phyloP scores from a whole-genome alignment of 2,888 invertebrate species.

The Xiphydria camelus region DNA sequence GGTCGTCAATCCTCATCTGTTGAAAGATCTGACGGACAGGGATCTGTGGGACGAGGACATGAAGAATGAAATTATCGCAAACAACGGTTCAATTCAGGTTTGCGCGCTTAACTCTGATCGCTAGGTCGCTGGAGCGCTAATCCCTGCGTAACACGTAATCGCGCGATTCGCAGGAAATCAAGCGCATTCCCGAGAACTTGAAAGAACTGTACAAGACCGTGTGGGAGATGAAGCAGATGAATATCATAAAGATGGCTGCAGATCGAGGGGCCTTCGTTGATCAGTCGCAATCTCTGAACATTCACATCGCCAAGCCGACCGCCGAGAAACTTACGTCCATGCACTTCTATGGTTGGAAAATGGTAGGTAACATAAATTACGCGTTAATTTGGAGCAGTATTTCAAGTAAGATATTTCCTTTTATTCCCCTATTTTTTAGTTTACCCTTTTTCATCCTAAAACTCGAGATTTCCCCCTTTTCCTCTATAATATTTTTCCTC shows the following conservation, averaged over 20 bases:
- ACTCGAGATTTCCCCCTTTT: too few species aligned
- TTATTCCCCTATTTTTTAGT: too few species aligned
- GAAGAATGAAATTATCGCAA: conserved; percentile 91
- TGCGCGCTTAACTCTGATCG: too few species aligned
- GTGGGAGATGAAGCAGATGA: conserved; percentile 96
- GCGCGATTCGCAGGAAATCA: conserved; percentile 73
- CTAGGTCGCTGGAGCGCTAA: too few species aligned
- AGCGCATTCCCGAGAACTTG: conserved; percentile 80
- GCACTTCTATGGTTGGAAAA: conserved; percentile 97
- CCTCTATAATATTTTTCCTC: too few species aligned
- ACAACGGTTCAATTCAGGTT: conserved; percentile 87
- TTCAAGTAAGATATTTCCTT: too few species aligned
- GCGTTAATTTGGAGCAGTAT: too few species aligned
- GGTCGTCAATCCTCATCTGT: conserved; percentile 93
- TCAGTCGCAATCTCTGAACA: conserved; percentile 97
- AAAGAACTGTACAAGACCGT: conserved; percentile 93
- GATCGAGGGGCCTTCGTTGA: conserved; percentile 98
- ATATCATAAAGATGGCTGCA: conserved; percentile 93
- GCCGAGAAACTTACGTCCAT: conserved; percentile 94
- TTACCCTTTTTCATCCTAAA: too few species aligned
- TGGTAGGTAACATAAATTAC: conserved; percentile 60
- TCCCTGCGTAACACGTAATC: too few species aligned
- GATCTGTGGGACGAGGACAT: conserved; percentile 94
- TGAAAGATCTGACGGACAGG: conserved; percentile 88
- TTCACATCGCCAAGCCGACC: conserved; percentile 94